A percentile compares a stretch with the other conserved stretches of the same genome.
Evolutionary conservation across 1,140 invertebrate genomes (phyloP).

Genomic region (Campoletis sonorensis): DNA sequence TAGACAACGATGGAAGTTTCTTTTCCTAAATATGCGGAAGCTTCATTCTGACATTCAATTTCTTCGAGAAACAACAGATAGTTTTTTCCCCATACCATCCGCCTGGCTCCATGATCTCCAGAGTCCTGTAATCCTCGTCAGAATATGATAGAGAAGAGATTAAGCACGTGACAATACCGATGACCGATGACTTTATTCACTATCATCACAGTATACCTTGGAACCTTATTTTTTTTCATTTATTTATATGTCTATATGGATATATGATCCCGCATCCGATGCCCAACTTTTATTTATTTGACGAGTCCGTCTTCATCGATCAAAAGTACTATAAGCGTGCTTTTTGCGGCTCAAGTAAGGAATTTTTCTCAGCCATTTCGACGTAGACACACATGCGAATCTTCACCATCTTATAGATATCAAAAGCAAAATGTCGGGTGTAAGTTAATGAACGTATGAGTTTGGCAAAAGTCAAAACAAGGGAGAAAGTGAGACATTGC

Average conservation of each 20-base stretch:
- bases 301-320: conserved; percentile 65
- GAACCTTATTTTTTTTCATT: conserved; percentile 4
- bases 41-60: not conserved
- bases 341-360: conserved; percentile 9
- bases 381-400: not conserved
- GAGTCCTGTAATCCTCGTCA: conserved; percentile 34
- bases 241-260: conserved; percentile 23
- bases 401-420: not conserved
- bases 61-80: not conserved
- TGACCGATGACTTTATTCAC: conserved; percentile 65
- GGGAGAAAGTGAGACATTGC: not conserved
- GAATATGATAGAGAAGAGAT: conserved; percentile 21
- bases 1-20: too few relatives aligned
- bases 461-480: not conserved
- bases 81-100: not conserved
- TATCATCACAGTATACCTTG: conserved; percentile 43
- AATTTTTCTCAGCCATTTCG: not conserved
- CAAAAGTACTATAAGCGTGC: conserved; percentile 53
- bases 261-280: conserved; percentile 9
- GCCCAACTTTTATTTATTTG: conserved; percentile 68
- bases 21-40: too few relatives aligned
- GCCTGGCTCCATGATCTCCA: not conserved
- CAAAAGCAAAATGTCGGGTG: not conserved
- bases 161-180: conserved; percentile 64
- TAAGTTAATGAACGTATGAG: not conserved